A percentile compares a stretch with the other conserved stretches of the same genome.
Evolutionary conservation across 2,113 vertebrate species (phyloP).

Genomic region (Haemorhous mexicanus): DNA sequence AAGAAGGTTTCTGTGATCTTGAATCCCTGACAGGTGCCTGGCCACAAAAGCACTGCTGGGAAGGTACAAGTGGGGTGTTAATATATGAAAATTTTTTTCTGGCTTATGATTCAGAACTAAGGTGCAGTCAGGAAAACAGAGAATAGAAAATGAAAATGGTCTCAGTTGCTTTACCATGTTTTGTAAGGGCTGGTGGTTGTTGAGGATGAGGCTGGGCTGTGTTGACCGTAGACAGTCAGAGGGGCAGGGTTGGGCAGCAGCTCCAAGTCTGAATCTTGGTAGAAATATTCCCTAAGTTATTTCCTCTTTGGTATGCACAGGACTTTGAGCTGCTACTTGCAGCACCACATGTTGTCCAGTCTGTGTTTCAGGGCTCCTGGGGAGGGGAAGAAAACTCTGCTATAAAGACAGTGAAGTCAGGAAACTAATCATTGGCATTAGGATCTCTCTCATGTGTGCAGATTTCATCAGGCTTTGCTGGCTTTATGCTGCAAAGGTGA

Average conservation of each 20-base stretch:
- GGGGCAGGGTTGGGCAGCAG: background rate
- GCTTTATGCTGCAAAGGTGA: fast-evolving
- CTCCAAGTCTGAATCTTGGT: background rate
- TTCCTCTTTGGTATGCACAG: background rate
- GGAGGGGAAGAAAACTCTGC: background rate
- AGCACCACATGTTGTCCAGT: background rate
- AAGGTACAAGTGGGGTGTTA: background rate
- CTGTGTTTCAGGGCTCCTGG: background rate
- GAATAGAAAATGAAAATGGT: background rate
- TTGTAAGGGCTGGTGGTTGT: background rate
- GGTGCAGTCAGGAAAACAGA: background rate
- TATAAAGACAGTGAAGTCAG: background rate
- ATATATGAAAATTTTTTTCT: background rate
- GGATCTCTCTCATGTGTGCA: background rate
- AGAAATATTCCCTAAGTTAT: background rate
- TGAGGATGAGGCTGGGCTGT: background rate
- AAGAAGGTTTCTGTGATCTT: background rate
- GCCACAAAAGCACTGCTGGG: background rate
- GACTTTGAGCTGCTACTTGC: background rate
- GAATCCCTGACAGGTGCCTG: background rate
- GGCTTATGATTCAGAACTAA: background rate
- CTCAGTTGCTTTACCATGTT: background rate
- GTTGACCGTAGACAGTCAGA: background rate
- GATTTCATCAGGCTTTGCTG: background rate
- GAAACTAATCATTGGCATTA: background rate